Conservation (phyloP, 2,797 vertebrate species). For the Phoxinus dragarum region DNA sequence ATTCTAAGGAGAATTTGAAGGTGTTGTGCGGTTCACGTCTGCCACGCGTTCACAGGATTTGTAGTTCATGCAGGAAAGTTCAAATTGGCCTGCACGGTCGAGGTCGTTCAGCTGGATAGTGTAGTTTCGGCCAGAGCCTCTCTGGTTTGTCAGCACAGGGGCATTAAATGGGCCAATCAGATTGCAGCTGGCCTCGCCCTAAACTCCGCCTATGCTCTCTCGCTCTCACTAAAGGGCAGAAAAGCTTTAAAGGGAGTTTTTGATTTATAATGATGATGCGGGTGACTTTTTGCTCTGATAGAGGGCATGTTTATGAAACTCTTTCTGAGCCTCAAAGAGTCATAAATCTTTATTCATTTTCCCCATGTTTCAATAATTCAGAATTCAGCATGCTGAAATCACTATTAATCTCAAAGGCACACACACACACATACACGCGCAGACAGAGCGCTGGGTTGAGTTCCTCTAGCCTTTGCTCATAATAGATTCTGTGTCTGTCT, state of each 20-base stretch:
- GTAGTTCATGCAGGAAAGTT: neutral
- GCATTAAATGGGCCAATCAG: conserved; percentile 18
- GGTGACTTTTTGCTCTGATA: conserved; percentile 45
- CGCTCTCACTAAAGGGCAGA: neutral
- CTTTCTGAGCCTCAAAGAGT: conserved; percentile 33
- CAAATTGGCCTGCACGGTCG: neutral
- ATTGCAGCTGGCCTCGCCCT: neutral
- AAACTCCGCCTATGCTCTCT: neutral
- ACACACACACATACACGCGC: conserved; percentile 14
- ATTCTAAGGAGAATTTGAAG: conserved; percentile 6
- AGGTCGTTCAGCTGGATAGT: neutral
- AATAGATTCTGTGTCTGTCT: conserved; percentile 64
- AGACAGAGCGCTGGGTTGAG: conserved; percentile 37
- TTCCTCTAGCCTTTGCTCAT: conserved; percentile 58
- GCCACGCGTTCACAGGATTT: neutral
- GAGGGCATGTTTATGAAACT: conserved; percentile 48
- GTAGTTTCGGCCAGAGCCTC: neutral
- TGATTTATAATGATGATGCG: conserved; percentile 47
- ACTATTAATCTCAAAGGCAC: conserved; percentile 48
- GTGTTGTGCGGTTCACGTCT: neutral
- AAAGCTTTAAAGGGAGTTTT: conserved; percentile 42
- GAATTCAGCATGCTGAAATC: conserved; percentile 52
- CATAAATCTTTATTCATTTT: conserved; percentile 51
- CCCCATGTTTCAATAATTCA: conserved; percentile 54
- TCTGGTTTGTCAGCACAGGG: neutral